phyloP scores from a whole-genome alignment of 2,113 vertebrate species.

The Burhinus oedicnemus region DNA sequence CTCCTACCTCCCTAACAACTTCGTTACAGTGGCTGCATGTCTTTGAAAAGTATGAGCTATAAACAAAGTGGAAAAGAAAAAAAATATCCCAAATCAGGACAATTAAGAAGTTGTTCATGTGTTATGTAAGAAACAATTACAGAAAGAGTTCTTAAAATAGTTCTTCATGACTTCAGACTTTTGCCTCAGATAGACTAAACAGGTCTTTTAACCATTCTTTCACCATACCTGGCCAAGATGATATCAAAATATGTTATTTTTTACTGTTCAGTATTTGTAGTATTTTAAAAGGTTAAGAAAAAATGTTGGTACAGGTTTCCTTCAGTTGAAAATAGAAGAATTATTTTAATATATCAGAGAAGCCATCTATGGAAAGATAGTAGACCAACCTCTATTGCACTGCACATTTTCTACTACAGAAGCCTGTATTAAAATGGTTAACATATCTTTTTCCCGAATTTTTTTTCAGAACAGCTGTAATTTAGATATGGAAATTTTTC shows the following conservation, averaged over 20 bases:
- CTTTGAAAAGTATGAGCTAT: not conserved
- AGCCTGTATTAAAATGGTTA: not conserved
- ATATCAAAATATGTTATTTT: not conserved
- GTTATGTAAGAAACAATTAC: not conserved
- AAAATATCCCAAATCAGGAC: not conserved
- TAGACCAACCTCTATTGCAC: not conserved
- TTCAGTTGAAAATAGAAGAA: not conserved
- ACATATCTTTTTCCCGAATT: not conserved
- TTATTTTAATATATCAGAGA: not conserved
- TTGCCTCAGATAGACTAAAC: not conserved
- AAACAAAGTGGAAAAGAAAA: not conserved
- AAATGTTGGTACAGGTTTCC: not conserved
- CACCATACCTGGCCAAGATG: not conserved
- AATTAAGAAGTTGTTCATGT: not conserved
- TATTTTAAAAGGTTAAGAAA: not conserved
- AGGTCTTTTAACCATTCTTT: not conserved
- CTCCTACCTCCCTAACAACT: not conserved
- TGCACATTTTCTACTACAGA: not conserved
- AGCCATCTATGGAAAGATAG: not conserved
- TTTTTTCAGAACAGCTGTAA: slow-evolving; percentile 13
- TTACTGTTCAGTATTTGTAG: not conserved
- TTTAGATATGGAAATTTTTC: slow-evolving; percentile 28
- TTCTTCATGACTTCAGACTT: not conserved
- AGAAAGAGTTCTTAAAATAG: not conserved
- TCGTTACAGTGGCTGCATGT: not conserved